Base-by-base conservation (phyloP, 2,888 invertebrate species). In the Torymus texanus region DNA sequence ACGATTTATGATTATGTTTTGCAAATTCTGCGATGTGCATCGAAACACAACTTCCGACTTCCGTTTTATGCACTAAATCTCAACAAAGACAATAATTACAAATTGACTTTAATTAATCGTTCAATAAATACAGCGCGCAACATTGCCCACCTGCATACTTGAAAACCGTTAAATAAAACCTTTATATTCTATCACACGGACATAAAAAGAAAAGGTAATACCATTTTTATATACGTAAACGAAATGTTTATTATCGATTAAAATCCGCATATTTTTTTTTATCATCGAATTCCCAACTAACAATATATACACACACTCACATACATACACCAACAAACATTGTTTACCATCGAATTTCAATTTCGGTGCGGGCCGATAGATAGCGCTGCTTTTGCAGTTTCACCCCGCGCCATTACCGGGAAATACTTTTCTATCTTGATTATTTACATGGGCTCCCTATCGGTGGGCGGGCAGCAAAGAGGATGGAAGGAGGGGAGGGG, bases 61-160 rank as follows among this genome's bases (percentile, higher is more conserved):
- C 81, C 81, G 75, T 73, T 78, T 74, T 79, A 66, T 65, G 73
- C 73, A 79, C 76, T 59, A 74, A 71, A 75, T 81, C 71, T 18
- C 51, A 55, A 67, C 13, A 55, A 65, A 75, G 12, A 67, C 41
- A 50, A 65, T 74, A 63, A 24, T 55, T 16, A 50, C 13, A 21
- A 41, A 65, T 53, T 76, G 2, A 10, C 58, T 56, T 56, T 41
- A 18, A n/a, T 24, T 21, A 21, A 59, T 16, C 41, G 41, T 41
- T 41, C 41, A 41, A 41, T 41, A 8, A 41, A 41, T 41, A 41
- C 41, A 41, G 41, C 41, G 41, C 41, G 5, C 10, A 41, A 41
- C 41, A 8, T 41, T 41, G 41, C 41, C 1, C 41, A 41, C 41
- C 41, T 41, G 41, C 41, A n/a, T n/a, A 41, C 41, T 41, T 41